Conservation (phyloP, 2,113 vertebrate species). For the Crocuta crocuta region DNA sequence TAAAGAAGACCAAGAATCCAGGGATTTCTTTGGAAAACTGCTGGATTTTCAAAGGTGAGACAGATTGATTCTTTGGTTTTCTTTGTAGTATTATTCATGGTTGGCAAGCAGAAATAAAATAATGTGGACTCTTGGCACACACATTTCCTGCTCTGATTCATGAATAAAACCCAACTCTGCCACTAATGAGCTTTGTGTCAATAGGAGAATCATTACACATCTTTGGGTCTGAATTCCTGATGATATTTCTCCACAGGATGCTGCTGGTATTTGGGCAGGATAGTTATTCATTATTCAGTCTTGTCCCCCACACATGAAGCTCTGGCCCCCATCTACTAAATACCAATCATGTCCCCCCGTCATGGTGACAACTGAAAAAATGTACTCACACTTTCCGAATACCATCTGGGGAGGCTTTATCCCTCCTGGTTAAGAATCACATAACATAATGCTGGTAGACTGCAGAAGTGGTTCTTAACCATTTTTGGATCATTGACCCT, state of each 20-base stretch:
- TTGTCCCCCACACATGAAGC: not conserved
- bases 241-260: not conserved
- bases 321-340: not conserved
- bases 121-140: not conserved
- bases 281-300: not conserved
- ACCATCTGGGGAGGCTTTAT: not conserved
- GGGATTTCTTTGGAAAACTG: not conserved
- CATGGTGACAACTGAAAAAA: not conserved
- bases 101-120: not conserved
- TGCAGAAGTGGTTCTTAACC: not conserved
- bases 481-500: not conserved
- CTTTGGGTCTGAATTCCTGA: not conserved
- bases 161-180: not conserved
- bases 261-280: not conserved
- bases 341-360: not conserved
- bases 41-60: not conserved
- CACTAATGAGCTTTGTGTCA: not conserved
- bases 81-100: not conserved
- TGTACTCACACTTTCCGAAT: not conserved
- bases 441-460: not conserved
- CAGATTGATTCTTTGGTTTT: not conserved
- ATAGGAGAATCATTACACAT: rapidly evolving
- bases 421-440: not conserved
- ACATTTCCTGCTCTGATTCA: not conserved
- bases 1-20: not conserved